These are phyloP conservation scores for Ruditapes philippinarum DNA, from an alignment of 1,140 invertebrate species.

Conservation along the genomic window DNA sequence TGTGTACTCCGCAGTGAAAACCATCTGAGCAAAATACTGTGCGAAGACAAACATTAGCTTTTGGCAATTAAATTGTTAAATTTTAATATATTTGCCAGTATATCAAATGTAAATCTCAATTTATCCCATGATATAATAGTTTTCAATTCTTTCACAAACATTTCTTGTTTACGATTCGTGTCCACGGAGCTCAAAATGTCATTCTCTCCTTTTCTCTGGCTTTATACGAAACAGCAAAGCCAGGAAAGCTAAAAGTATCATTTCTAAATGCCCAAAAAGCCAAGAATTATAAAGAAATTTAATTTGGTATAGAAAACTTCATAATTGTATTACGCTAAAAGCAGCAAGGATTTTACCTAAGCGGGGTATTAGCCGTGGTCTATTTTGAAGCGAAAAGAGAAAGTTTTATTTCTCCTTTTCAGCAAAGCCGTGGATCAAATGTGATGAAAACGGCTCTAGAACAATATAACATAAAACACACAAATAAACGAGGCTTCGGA, in stretches of 20 bases:
- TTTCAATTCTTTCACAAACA: constrained; percentile 5
- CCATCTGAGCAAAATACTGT: not conserved
- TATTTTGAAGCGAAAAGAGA: constrained; percentile 32
- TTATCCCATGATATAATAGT: not conserved
- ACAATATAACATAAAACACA: constrained; percentile 60
- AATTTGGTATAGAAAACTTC: constrained; percentile 68
- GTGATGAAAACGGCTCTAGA: constrained; percentile 50
- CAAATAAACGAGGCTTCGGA: constrained; percentile 18
- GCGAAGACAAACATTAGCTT: not conserved
- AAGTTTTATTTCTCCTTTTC: constrained; percentile 65
- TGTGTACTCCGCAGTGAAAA: not conserved
- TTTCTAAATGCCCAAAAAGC: constrained; percentile 61
- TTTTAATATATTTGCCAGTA: constrained; percentile 28
- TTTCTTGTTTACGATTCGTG: constrained; percentile 16
- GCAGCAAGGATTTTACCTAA: constrained; percentile 58
- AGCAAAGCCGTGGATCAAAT: constrained; percentile 53
- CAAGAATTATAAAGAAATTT: constrained; percentile 70
- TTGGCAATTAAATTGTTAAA: not conserved
- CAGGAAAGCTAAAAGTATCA: constrained; percentile 60
- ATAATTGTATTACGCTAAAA: constrained; percentile 68
- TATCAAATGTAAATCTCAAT: constrained; percentile 21
- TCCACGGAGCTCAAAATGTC: constrained; percentile 16
- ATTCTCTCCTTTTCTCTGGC: constrained; percentile 9
- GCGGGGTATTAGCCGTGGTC: constrained; percentile 30
- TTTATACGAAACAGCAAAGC: constrained; percentile 62